Base-by-base conservation (phyloP, 2,888 invertebrate genomes). In the Drosophila percnosoma region DNA sequence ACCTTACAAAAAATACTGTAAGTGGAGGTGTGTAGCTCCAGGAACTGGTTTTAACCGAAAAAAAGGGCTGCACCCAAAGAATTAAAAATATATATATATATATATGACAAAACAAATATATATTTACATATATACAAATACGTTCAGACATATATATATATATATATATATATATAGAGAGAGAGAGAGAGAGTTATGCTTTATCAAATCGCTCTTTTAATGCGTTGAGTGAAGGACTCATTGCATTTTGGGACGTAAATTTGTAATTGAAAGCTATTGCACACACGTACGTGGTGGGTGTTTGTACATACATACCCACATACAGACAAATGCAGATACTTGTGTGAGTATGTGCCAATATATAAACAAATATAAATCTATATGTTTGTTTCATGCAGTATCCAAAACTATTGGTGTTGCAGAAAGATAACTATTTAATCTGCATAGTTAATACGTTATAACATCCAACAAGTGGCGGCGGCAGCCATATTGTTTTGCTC, bases 401-500 rank as follows among this genome's bases (percentile, higher is more conserved):
- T 45, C 40, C 18, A 59, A 62, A 51, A 52, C 33, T 48, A 45
- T 48, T 52, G 15, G 8, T 15, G 45, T 21, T 21, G 15, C 15
- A 52, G 13, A 40, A 51, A 66, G 49, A 59, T 27, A 53, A 67
- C 60, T 69, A 29, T 40, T 15, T 40, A 57, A 73, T 65, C 48
- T 78, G 59, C 54, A 68, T 55, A 82, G 63, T 65, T 69, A 70
- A 69, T 65, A 61, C 66, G 51, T 60, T 76, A 66, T 60, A 74
- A 82, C 91, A 91, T 90, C 90, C 91, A 92, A 92, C 92, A 92
- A 92, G 92, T 92, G 92, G 91, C 90, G 90, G 74, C 70, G 84
- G 85, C 86, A 90, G 92, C 92, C 92, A 92, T 92, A 87, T 92
- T 92, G 91, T 87, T 91, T 91, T 87, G 79, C 73, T 78, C 62